A percentile compares a stretch with the other conserved stretches of the same genome.
phyloP scores from a whole-genome alignment of 2,888 invertebrate species.

The Cerceris rybyensis region DNA sequence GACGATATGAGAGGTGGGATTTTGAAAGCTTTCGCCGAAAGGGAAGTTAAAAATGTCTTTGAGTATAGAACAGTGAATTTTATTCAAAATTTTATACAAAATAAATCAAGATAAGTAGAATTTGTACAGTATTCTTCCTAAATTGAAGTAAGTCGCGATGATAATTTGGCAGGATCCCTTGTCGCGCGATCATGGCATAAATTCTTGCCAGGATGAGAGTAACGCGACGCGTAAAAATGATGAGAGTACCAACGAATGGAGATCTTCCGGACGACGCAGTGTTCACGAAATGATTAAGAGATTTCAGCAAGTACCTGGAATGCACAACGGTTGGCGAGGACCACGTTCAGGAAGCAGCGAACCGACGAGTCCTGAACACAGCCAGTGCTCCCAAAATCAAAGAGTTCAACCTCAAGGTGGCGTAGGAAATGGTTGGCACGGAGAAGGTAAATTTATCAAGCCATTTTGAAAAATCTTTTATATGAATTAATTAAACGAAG shows the following conservation, averaged over 20 bases:
- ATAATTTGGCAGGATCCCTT: conserved; percentile 55
- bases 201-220: conserved; percentile 64
- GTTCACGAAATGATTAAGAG: conserved; percentile 80
- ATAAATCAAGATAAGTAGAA: too few species aligned
- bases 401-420: conserved; percentile 74
- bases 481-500: neutral
- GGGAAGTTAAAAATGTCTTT: too few species aligned
- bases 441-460: conserved; percentile 62
- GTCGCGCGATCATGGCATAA: conserved; percentile 68
- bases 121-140: too few species aligned
- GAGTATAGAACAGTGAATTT: too few species aligned
- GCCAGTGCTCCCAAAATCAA: conserved; percentile 70
- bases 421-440: conserved; percentile 71
- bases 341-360: conserved; percentile 72
- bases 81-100: too few species aligned
- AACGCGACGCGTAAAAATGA: conserved; percentile 62
- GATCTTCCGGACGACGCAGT: conserved; percentile 73
- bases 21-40: too few species aligned
- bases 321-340: conserved; percentile 74
- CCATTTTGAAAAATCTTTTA: neutral
- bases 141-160: neutral
- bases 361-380: conserved; percentile 72
- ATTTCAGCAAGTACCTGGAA: conserved; percentile 77
- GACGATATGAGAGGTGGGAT: too few species aligned
- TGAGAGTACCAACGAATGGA: conserved; percentile 68